Conservation (phyloP, 92 coral and sea anemone species). For the Actinernus sp. region DNA sequence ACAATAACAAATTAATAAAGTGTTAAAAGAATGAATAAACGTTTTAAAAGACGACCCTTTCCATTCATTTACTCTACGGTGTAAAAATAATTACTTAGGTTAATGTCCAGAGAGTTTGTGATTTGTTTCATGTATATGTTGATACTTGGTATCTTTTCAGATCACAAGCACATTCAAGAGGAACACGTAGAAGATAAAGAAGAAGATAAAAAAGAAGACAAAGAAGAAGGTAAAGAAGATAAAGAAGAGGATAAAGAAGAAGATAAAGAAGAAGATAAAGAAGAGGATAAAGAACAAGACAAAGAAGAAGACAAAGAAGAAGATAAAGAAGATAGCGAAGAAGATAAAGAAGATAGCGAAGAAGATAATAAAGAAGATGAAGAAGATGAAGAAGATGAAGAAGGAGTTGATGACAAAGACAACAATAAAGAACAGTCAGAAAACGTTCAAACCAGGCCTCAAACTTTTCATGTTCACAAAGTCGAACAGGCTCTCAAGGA, state of each 20-base stretch:
- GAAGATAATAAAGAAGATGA: background rate
- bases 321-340: background rate
- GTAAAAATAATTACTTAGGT: too few species aligned
- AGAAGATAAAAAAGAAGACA: background rate
- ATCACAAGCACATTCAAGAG: too few species aligned
- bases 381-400: background rate
- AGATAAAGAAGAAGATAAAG: background rate
- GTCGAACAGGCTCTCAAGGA: too few species aligned
- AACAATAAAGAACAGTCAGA: constrained; percentile 2
- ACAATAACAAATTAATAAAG: too few species aligned
- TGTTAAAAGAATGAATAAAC: too few species aligned
- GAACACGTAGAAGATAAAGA: too few species aligned
- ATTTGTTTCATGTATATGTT: too few species aligned
- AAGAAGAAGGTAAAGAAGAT: background rate
- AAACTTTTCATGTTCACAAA: too few species aligned
- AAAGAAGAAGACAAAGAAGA: background rate
- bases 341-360: background rate
- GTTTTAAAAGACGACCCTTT: too few species aligned
- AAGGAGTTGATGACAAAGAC: background rate
- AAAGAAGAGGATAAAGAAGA: background rate
- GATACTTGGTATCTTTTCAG: too few species aligned
- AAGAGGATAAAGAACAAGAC: background rate
- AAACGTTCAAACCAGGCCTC: constrained; percentile 43
- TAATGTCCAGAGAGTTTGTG: too few species aligned
- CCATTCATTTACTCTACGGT: too few species aligned